These are phyloP conservation scores for Somateria mollissima DNA, from an alignment of 2,797 vertebrate species.

Conservation along the genomic window DNA sequence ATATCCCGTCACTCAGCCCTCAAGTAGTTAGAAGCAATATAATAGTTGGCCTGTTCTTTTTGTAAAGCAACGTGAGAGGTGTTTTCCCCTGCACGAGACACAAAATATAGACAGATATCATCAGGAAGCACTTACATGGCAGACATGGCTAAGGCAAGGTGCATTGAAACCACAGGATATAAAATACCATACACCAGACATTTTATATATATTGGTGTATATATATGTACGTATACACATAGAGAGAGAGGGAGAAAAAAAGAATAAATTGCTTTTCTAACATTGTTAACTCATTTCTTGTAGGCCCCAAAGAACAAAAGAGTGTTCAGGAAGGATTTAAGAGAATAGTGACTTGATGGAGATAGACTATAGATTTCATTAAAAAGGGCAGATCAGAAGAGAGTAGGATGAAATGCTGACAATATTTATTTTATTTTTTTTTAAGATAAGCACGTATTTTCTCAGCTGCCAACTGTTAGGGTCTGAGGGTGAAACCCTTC, in stretches of 20 bases:
- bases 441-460: neutral
- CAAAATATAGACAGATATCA: neutral
- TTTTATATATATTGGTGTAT: too few relatives aligned
- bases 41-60: neutral
- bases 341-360: neutral
- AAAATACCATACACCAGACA: neutral
- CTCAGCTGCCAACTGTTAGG: neutral
- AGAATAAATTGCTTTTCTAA: neutral
- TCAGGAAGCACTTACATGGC: neutral
- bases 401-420: neutral
- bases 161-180: neutral
- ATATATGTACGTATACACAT: fast-evolving
- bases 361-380: neutral
- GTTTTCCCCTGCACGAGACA: neutral
- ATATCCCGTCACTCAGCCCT: neutral
- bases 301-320: neutral
- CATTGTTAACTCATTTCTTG: neutral
- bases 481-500: neutral
- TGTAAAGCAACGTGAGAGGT: neutral
- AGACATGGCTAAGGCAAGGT: neutral
- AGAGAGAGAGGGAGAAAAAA: neutral
- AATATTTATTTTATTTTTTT: neutral
- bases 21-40: fast-evolving
- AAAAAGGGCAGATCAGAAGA: neutral
- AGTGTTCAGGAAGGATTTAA: neutral